Evolutionary conservation across 2,888 invertebrate species (phyloP), one percentile per base, ranked within the genome.

Genomic region (Polia nebulosa): DNA sequence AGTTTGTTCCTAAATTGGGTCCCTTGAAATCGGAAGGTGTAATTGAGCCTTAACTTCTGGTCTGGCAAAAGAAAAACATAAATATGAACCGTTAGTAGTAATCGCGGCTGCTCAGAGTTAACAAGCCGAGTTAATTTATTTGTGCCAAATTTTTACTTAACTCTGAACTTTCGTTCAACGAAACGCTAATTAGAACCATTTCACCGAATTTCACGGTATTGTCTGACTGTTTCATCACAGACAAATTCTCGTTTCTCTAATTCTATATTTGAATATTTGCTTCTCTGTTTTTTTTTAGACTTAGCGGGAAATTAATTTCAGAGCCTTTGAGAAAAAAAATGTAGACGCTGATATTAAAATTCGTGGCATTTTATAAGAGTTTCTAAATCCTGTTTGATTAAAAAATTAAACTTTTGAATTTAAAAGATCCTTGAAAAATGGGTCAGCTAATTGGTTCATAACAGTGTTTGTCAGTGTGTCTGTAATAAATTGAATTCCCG

Each of bases 141-240:
- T 60, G 20, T 47, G 51, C 13, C 32, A 74, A 57, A 29, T 51
- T 67, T 47, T 25, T 32, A 78, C 62, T 67, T 57, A 25, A 61
- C 61, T 66, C 51, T 45, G n/a, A 63, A 73, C 60, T 78, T 75
- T 71, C 11, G 71, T 45, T 56, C 20, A 66, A 59, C 44, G 57
- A 61, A 81, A 76, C 57, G 58, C 72, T 81, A 81, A 85, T 84
- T 80, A 83, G 70, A 57, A 76, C 39, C 36, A 78, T 73, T 78
- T 80, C 55, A 41, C 34, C 20, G 39, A 41, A 41, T 41, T 41
- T n/a, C n/a, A n/a, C n/a, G n/a, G 29, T 44, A 49, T 56, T 52
- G 64, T 65, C 41, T 34, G 29, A 29, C 52, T 36, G 20, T 72
- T 72, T 71, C 41, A 47, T 63, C 51, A 61, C 44, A 55, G 66